Conservation (phyloP, 2,888 invertebrate genomes). For the Stramonita haemastoma region DNA sequence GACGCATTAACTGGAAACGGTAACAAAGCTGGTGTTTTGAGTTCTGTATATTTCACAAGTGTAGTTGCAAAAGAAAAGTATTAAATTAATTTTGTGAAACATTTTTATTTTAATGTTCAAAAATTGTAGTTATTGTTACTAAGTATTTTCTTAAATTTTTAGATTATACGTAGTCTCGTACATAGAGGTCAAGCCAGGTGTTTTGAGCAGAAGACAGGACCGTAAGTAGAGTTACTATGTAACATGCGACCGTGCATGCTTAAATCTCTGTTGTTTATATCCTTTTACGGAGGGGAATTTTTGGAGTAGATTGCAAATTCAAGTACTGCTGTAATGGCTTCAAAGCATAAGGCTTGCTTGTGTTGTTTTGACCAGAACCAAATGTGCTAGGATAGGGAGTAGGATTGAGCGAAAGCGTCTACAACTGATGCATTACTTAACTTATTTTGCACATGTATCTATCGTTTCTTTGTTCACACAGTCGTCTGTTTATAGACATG, state of each 20-base stretch:
- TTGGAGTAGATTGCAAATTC: not conserved
- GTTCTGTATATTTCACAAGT: not conserved
- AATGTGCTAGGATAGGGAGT: not conserved
- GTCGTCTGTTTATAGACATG: no score
- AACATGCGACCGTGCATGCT: not conserved
- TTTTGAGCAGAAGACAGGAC: not conserved
- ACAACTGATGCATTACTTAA: no score
- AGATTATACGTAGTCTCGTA: not conserved
- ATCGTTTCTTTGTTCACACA: no score
- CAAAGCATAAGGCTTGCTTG: no score
- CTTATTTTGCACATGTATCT: not conserved
- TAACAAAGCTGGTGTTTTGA: not conserved
- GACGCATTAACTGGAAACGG: not conserved
- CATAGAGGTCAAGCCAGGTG: not conserved
- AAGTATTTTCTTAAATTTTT: not conserved
- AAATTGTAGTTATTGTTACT: not conserved
- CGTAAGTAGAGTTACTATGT: not conserved
- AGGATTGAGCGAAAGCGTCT: no score
- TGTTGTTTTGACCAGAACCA: no score
- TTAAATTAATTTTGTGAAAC: not conserved
- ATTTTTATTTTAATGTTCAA: not conserved
- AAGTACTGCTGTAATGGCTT: no score
- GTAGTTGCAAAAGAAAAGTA: not conserved
- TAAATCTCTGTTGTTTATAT: not conserved
- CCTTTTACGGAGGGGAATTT: not conserved